Evolutionary conservation across 2,888 invertebrate genomes (phyloP).

Genomic region (Blera fallax): DNA sequence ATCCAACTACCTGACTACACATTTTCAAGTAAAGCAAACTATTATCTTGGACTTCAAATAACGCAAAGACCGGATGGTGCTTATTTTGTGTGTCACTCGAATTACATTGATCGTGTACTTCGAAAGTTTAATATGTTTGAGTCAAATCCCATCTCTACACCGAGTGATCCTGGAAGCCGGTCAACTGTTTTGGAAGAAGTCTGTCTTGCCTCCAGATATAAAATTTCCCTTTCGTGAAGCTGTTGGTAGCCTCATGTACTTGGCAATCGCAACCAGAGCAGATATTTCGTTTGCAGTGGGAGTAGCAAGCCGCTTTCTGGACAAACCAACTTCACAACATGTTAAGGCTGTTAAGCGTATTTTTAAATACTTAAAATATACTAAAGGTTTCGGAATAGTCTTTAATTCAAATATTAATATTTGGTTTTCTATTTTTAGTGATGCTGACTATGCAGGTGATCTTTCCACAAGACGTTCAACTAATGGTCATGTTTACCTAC

Average conservation of each 20-base stretch:
- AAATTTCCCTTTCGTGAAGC: constrained; percentile 68
- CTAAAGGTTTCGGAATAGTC: not conserved
- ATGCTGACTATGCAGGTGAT: constrained; percentile 72
- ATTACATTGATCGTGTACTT: constrained; percentile 51
- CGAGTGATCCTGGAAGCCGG: constrained; percentile 31
- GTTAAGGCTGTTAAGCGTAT: constrained; percentile 6
- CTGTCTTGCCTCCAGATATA: not conserved
- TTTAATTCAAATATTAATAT: not conserved
- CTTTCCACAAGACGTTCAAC: constrained; percentile 68
- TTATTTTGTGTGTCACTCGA: constrained; percentile 53
- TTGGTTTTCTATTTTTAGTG: constrained; percentile 27
- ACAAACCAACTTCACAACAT: not conserved
- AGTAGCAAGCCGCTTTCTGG: constrained; percentile 16
- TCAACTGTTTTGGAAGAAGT: not conserved
- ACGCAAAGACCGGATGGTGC: constrained; percentile 11
- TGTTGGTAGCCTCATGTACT: constrained; percentile 63
- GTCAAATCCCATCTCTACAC: constrained; percentile 57
- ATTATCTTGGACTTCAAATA: constrained; percentile 26
- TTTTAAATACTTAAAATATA: constrained; percentile 4
- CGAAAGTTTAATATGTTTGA: constrained; percentile 64
- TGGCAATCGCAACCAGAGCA: constrained; percentile 65
- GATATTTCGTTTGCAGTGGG: constrained; percentile 60
- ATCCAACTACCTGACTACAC: not conserved
- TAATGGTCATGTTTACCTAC: constrained; percentile 70
- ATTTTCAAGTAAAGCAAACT: constrained; percentile 4